phyloP scores from a whole-genome alignment of 2,797 vertebrate species.

The Notoglanidium macrostoma region DNA sequence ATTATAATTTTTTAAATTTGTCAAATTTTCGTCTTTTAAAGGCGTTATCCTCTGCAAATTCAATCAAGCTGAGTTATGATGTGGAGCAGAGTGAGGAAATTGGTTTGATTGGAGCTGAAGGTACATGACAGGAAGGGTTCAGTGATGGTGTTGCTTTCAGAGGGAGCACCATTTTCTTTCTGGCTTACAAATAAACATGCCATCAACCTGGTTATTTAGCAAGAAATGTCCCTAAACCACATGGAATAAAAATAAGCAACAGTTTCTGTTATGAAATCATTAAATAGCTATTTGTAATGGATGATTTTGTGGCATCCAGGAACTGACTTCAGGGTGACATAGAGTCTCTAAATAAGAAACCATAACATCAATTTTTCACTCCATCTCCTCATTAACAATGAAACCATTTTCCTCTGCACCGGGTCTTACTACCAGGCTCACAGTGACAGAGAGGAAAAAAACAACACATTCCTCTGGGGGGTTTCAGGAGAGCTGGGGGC shows the following conservation, averaged over 20 bases:
- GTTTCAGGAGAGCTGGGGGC: conserved; percentile 34
- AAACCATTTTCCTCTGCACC: conserved; percentile 32
- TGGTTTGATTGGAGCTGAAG: conserved; percentile 16
- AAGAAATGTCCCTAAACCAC: background rate
- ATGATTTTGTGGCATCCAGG: conserved; percentile 3
- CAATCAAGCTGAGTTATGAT: background rate
- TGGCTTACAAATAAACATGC: background rate
- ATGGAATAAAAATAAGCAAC: background rate
- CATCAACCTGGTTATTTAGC: conserved; percentile 19
- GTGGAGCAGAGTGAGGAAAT: conserved; percentile 16
- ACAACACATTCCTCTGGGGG: conserved; percentile 30
- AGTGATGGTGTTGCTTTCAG: conserved; percentile 21
- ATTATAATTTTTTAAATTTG: background rate
- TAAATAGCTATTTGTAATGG: conserved; percentile 21
- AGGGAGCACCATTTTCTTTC: background rate
- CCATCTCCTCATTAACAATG: conserved; percentile 39
- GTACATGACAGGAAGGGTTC: conserved; percentile 1
- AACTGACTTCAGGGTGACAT: background rate
- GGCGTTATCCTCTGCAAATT: background rate
- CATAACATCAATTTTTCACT: conserved; percentile 41
- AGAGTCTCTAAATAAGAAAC: conserved; percentile 25
- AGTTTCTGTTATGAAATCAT: background rate
- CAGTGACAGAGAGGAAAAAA: conserved; percentile 19
- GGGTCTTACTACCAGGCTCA: conserved; percentile 21
- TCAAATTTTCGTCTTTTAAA: background rate